phyloP scores from a whole-genome alignment of 1,140 invertebrate species.

The Ceratosolen fusciceps region DNA sequence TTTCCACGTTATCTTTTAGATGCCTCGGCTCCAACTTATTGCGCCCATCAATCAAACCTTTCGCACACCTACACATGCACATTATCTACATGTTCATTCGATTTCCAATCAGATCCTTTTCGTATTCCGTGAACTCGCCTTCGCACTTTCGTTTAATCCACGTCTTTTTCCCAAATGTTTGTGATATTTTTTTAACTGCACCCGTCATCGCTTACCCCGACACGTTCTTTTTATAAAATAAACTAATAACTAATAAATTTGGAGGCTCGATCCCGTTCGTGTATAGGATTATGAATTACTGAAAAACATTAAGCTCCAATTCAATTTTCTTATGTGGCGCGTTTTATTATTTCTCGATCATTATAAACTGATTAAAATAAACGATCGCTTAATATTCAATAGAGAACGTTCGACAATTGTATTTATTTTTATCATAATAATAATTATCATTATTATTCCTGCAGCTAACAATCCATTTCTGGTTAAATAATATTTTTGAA shows the following conservation, averaged over 20 bases:
- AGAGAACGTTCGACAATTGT: background rate
- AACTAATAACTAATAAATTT: too few relatives aligned
- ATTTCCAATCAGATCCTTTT: constrained; percentile 2
- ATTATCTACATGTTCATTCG: constrained; percentile 1
- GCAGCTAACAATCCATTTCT: too few relatives aligned
- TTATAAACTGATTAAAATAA: constrained; percentile 1
- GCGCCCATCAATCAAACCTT: constrained; percentile 30
- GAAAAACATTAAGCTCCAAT: background rate
- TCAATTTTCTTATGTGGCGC: background rate
- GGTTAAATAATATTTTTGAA: background rate
- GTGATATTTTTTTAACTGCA: background rate
- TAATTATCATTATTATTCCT: background rate
- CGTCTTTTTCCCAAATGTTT: background rate
- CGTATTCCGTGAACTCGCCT: background rate
- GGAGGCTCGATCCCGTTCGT: background rate
- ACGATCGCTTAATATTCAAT: background rate
- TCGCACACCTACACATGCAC: background rate
- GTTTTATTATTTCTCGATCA: background rate
- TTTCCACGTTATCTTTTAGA: background rate
- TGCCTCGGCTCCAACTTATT: background rate
- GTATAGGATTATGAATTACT: background rate
- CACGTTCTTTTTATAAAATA: background rate
- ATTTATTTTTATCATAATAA: background rate
- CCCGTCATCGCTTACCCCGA: background rate
- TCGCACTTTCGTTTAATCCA: background rate